Conservation (phyloP, 2,888 invertebrate species). For the Dolomedes plantarius region DNA sequence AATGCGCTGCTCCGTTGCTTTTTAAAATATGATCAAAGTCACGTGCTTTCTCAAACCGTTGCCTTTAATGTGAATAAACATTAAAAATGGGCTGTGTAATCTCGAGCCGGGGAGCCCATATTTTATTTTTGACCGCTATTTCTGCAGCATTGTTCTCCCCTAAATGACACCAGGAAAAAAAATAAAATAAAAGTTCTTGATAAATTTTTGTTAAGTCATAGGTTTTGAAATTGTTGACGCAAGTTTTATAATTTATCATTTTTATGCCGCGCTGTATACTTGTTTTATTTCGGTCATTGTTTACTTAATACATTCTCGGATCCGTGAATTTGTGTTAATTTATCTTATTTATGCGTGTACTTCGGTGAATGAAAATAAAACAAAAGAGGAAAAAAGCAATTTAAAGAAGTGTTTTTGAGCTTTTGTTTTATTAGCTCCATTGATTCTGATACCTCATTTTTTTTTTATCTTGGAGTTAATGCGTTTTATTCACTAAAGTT, state of each 20-base stretch:
- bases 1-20: not conserved
- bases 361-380: not conserved
- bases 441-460: not conserved
- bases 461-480: not conserved
- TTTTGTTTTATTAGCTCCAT: not conserved
- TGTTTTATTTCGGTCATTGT: not conserved
- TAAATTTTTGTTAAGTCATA: conserved; percentile 18
- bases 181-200: not conserved
- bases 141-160: not conserved
- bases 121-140: not conserved
- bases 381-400: not conserved
- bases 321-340: not conserved
- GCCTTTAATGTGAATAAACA: conserved; percentile 9
- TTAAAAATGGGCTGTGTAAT: not conserved
- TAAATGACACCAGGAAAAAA: not conserved
- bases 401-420: not conserved
- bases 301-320: not conserved
- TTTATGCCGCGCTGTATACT: not conserved
- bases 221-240: conserved; percentile 4
- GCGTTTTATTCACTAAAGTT: not conserved
- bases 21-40: conserved; percentile 1
- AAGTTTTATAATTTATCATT: conserved; percentile 6
- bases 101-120: not conserved
- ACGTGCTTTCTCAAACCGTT: not conserved
- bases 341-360: not conserved